Evolutionary conservation across 1,140 invertebrate genomes (phyloP).

Genomic region (Drosophila melanogaster): Release_6_plus_ISO1_MT NC_004354.4:2878501-2879000

Average conservation of each 20-base stretch:
- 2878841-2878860: constrained; percentile 1
- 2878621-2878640: not conserved
- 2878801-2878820: not conserved
- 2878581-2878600: not conserved
- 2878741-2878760: constrained; percentile 59
- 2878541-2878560: too few relatives aligned
- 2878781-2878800: constrained; percentile 34
- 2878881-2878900: constrained; percentile 76
- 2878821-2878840: not conserved
- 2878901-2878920: constrained; percentile 82
- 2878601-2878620: not conserved
- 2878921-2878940: constrained; percentile 58
- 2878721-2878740: constrained; percentile 54
- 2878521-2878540: not conserved
- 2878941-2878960: constrained; percentile 44
- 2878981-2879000: not conserved
- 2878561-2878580: too few relatives aligned
- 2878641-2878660: not conserved
- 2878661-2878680: not conserved
- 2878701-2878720: constrained; percentile 49
- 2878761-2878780: constrained; percentile 57
- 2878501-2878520: not conserved
- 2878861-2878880: constrained; percentile 59
- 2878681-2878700: constrained; percentile 31
- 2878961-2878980: constrained; percentile 8